phyloP scores from a whole-genome alignment of 1,140 invertebrate species.

The Drosophila tropicalis region DNA sequence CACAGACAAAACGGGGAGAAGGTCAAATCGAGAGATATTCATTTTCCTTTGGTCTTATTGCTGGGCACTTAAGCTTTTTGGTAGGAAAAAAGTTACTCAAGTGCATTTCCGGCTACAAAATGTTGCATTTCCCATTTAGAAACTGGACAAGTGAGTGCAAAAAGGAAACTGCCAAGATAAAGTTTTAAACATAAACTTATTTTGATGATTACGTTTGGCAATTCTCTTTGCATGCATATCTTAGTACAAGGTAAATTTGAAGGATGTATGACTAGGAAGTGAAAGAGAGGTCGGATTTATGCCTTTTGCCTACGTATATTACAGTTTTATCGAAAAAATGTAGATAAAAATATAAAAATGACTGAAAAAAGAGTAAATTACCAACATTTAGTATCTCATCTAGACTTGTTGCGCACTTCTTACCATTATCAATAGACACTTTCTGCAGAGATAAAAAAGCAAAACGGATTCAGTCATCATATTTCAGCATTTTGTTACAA shows the following conservation, averaged over 20 bases:
- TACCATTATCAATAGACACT: too few relatives aligned
- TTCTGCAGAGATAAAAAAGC: too few relatives aligned
- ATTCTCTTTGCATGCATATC: constrained; percentile 23
- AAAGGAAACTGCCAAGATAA: constrained; percentile 25
- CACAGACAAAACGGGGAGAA: too few relatives aligned
- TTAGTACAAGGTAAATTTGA: neutral
- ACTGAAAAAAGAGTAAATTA: too few relatives aligned
- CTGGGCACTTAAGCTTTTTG: constrained; percentile 5
- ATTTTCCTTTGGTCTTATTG: constrained; percentile 5
- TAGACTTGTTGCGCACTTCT: too few relatives aligned
- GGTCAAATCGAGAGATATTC: neutral
- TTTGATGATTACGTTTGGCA: constrained; percentile 62
- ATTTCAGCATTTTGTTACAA: too few relatives aligned
- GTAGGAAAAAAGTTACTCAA: constrained; percentile 53
- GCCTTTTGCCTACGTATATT: too few relatives aligned
- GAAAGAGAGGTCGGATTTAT: too few relatives aligned
- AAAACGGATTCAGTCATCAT: too few relatives aligned
- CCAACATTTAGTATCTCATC: too few relatives aligned
- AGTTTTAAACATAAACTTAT: constrained; percentile 51
- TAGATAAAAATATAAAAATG: too few relatives aligned
- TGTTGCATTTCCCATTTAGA: constrained; percentile 65
- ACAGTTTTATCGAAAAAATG: too few relatives aligned
- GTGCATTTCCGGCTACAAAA: constrained; percentile 67
- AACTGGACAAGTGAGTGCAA: constrained; percentile 32
- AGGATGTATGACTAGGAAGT: neutral